These are phyloP conservation scores for Tethea ocularis DNA, from an alignment of 2,888 invertebrate genomes.

Conservation along the genomic window DNA sequence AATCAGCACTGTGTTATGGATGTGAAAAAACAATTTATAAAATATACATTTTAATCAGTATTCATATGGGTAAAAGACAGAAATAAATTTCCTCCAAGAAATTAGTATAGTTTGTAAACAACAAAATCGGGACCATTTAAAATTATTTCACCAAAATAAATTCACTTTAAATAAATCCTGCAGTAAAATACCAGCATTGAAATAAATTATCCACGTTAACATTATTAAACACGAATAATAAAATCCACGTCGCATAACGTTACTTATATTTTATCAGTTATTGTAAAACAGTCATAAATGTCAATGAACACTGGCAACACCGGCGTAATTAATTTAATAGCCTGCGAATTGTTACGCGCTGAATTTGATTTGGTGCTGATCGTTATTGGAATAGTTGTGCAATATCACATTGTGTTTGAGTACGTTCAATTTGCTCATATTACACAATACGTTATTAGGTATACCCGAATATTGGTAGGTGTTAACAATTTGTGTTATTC, in stretches of 20 bases:
- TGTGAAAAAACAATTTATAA: too few species aligned
- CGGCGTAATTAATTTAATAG: conserved; percentile 22
- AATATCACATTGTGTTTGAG: conserved; percentile 10
- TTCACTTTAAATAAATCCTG: neutral
- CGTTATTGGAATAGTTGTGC: conserved; percentile 19
- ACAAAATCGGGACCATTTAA: too few species aligned
- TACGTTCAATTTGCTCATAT: neutral
- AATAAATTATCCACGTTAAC: neutral
- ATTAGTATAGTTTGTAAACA: too few species aligned
- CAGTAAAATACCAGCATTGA: neutral
- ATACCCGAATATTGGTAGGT: neutral
- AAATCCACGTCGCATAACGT: conserved; percentile 11
- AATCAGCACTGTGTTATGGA: too few species aligned
- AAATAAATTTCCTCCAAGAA: too few species aligned
- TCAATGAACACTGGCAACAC: conserved; percentile 21
- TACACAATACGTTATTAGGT: neutral
- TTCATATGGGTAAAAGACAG: too few species aligned
- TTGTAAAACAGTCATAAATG: conserved; percentile 23
- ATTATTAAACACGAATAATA: neutral
- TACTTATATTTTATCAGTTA: conserved; percentile 22
- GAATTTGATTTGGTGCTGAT: conserved; percentile 20
- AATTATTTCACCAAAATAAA: too few species aligned
- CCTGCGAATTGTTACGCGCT: conserved; percentile 11
- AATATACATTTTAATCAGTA: too few species aligned
- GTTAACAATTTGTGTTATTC: too few species aligned